phyloP scores from a whole-genome alignment of 2,888 invertebrate genomes.

The Torymus texanus region DNA sequence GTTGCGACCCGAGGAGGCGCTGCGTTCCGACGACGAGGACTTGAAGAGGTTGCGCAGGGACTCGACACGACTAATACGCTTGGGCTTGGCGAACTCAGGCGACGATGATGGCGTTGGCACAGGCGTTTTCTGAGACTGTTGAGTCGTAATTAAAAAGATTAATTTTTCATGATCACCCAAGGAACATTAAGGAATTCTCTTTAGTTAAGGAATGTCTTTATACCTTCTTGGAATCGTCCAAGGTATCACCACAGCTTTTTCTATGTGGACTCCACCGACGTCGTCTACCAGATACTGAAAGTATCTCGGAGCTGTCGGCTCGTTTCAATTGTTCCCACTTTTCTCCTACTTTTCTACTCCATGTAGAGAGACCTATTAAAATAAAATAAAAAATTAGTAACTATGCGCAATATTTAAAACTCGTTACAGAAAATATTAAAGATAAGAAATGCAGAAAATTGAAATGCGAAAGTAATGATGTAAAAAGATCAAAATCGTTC shows the following conservation, averaged over 20 bases:
- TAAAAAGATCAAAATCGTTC: slow-evolving; percentile 3
- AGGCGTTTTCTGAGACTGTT: not conserved
- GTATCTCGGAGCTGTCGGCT: slow-evolving; percentile 78
- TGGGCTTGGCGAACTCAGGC: slow-evolving; percentile 64
- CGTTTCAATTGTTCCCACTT: slow-evolving; percentile 80
- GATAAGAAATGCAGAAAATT: no score
- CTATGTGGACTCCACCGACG: slow-evolving; percentile 75
- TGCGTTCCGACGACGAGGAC: slow-evolving; percentile 59
- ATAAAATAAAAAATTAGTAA: not conserved
- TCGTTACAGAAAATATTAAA: no score
- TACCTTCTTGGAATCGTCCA: slow-evolving; percentile 38
- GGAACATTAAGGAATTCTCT: no score
- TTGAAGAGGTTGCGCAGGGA: slow-evolving; percentile 77
- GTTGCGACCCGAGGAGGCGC: slow-evolving; percentile 60
- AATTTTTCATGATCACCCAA: no score
- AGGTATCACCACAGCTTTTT: slow-evolving; percentile 51
- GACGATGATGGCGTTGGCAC: slow-evolving; percentile 15
- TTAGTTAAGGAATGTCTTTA: not conserved
- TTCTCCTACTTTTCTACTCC: slow-evolving; percentile 79
- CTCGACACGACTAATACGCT: slow-evolving; percentile 77
- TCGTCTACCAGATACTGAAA: slow-evolving; percentile 73
- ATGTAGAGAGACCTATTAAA: slow-evolving; percentile 77
- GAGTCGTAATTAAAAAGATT: no score
- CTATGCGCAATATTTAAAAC: no score
- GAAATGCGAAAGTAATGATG: not conserved